phyloP scores from a whole-genome alignment of 2,888 invertebrate species.

The Malacosoma neustria region DNA sequence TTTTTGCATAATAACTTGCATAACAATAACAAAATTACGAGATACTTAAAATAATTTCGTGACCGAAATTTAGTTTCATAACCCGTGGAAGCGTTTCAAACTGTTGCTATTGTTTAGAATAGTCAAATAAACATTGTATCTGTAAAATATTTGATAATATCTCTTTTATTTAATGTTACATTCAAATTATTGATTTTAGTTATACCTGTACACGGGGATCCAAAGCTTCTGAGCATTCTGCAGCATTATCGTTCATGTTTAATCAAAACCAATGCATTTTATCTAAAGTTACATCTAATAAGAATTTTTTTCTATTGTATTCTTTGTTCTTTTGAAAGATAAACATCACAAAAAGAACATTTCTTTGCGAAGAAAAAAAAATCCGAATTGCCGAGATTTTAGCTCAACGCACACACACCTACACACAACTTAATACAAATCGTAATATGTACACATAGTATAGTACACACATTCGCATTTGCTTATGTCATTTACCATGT shows the following conservation, averaged over 20 bases:
- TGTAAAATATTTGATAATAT: background rate
- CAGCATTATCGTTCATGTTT: slow-evolving; percentile 75
- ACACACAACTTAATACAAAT: too few relatives aligned
- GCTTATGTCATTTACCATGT: too few relatives aligned
- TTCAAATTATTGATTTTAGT: slow-evolving; percentile 47
- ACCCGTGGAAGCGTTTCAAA: background rate
- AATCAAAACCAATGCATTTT: slow-evolving; percentile 46
- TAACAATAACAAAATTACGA: background rate
- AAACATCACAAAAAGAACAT: slow-evolving; percentile 20
- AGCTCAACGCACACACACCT: background rate
- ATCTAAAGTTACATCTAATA: slow-evolving; percentile 28
- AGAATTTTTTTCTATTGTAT: slow-evolving; percentile 15
- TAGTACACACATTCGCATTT: too few relatives aligned
- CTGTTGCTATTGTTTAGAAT: background rate
- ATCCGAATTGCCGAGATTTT: background rate
- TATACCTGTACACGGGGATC: slow-evolving; percentile 88
- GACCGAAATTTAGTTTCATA: background rate
- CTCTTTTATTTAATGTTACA: slow-evolving; percentile 6
- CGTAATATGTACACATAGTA: too few relatives aligned
- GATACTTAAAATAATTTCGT: background rate
- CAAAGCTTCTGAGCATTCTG: slow-evolving; percentile 80
- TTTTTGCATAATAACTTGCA: background rate
- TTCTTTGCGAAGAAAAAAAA: background rate
- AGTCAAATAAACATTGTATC: background rate
- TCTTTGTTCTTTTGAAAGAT: slow-evolving; percentile 18